Base-by-base conservation (phyloP, 2,113 vertebrate genomes). In the Lethenteron reissneri region DNA sequence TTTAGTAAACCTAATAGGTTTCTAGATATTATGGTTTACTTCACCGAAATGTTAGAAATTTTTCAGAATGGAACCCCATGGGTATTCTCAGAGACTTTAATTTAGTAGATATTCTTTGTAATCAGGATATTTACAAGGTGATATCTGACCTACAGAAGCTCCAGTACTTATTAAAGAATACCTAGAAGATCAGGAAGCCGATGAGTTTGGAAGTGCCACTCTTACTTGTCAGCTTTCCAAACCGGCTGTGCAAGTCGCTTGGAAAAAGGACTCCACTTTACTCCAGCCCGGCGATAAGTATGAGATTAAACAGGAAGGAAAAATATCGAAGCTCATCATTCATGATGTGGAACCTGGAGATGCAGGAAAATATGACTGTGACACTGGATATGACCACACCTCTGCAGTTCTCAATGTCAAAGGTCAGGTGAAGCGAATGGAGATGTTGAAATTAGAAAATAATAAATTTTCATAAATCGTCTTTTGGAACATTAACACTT, bases 141-240 rank as follows among this genome's bases (percentile, higher is more conserved):
- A 41, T 41, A 41, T 41, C 25, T 41, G 25, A 41, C 25, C 25
- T 41, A 41, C 25, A 41, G 25, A 41, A 41, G 25, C 25, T 41
- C 25, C 25, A 41, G 25, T 41, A 41, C 25, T 41, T 41, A 41
- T 41, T 41, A 41, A 41, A 41, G 25, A 41, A 41, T 3, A 41
- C 25, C 25, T 41, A 41, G 25, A 41, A 41, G 25, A 41, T 41
- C 25, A 41, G 25, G 25, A 41, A 41, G 25, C 25, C 3, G 78
- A 80, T 73, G 89, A 92, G 78, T 88, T 85, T 3, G 83, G 76
- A 72, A 81, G 80, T 0, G 77, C 85, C 69, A 80, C 82, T 0
- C 74, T 92, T 75, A 83, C 82, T 74, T 89, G 88, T n/a, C 86
- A 88, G 79, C 78, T 92, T 72, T 88, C 86, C 74, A 87, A 81